Base-by-base conservation (phyloP, 1,140 invertebrate species). In the Apocrypta bakeri region DNA sequence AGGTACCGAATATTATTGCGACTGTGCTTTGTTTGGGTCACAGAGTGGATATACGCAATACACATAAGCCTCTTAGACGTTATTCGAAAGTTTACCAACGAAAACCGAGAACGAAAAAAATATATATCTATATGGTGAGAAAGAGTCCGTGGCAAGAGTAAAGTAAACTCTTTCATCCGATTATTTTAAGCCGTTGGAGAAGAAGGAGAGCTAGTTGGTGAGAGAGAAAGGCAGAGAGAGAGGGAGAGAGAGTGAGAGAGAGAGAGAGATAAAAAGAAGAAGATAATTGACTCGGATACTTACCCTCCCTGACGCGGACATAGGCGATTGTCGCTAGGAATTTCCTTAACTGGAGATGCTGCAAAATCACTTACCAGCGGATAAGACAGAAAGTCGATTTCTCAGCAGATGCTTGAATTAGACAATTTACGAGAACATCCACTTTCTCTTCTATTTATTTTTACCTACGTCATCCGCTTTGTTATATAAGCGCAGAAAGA, bases 211-310 rank as follows among this genome's bases (percentile, higher is more conserved):
- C n/a, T n/a, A n/a, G n/a, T n/a, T n/a, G n/a, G n/a, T n/a, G n/a
- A n/a, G n/a, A n/a, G n/a, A n/a, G 42, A 14, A 17, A 14, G 42
- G 4, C 12, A 56, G 48, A n/a, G 48, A 21, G 48, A 56, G 17
- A 48, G 42, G 4, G 42, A 17, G 42, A 48, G 42, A 17, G 42
- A 48, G 42, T 17, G 17, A 48, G 14, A 48, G 42, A 48, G 42
- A 48, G 11, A 17, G 11, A 14, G 11, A 48, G 11, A 48, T 2
- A 48, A 2, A 12, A 14, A 48, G 42, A 48, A 14, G 6, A n/a
- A 56, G 75, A 81, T 83, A 73, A 82, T 84, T 63, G 83, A 68
- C 64, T 33, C 74, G 40, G 84, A 85, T 72, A 82, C 85, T 78
- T 84, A 85, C 75, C 17, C 29, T 56, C 74, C 21, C 27, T 80